Evolutionary conservation across 2,888 invertebrate species (phyloP).

Genomic region (Ischnura elegans): DNA sequence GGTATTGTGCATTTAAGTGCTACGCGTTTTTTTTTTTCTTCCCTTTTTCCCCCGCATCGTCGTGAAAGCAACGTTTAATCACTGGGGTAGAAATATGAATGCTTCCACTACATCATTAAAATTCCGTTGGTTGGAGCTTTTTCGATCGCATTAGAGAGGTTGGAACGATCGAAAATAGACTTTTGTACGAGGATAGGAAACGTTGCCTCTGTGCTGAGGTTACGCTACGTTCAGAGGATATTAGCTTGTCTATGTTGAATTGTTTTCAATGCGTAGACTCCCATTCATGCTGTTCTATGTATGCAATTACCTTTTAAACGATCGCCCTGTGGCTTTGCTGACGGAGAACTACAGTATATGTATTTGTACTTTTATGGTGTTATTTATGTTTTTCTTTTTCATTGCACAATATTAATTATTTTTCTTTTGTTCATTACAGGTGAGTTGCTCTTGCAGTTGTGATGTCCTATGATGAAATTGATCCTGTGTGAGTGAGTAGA

Average conservation of each 20-base stretch:
- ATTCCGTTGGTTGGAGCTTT: not conserved
- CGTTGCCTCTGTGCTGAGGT: too few relatives aligned
- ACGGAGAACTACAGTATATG: too few relatives aligned
- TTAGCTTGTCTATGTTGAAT: too few relatives aligned
- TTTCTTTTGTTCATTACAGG: not conserved
- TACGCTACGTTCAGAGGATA: too few relatives aligned
- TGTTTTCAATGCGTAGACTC: too few relatives aligned
- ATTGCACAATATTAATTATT: not conserved
- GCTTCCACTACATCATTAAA: conserved; percentile 1
- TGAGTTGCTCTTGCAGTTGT: not conserved
- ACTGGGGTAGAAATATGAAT: conserved; percentile 25
- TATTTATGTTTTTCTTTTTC: too few relatives aligned
- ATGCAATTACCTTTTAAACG: too few relatives aligned
- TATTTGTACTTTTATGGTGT: too few relatives aligned
- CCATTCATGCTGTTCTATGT: too few relatives aligned
- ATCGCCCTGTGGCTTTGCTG: too few relatives aligned
- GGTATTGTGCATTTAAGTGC: conserved; percentile 27
- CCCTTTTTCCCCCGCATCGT: not conserved
- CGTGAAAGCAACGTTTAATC: conserved; percentile 20
- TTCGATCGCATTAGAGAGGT: not conserved
- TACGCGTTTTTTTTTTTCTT: not conserved
- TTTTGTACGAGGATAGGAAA: not conserved
- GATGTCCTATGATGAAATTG: not conserved
- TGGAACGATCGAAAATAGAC: not conserved
- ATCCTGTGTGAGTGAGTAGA: not conserved